Conservation (phyloP, 2,113 vertebrate genomes). For the Eonycteris spelaea region DNA sequence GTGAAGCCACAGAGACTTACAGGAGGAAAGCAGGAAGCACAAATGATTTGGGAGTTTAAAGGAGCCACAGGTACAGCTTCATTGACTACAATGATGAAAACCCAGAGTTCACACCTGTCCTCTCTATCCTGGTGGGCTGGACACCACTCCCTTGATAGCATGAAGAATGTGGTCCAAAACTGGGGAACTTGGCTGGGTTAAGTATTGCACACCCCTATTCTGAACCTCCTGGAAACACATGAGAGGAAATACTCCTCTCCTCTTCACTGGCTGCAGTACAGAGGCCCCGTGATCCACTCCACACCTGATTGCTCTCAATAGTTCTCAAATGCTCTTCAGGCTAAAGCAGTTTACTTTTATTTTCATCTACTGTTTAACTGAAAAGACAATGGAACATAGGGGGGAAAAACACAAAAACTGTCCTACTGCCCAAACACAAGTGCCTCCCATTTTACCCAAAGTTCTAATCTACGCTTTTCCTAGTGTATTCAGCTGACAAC, state of each 20-base stretch:
- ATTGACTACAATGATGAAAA: background rate
- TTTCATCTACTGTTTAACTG: background rate
- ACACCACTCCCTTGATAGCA: background rate
- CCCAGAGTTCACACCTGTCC: background rate
- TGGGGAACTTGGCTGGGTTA: background rate
- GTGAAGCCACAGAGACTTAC: background rate
- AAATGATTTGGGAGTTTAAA: background rate
- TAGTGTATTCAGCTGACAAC: background rate
- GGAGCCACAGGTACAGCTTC: background rate
- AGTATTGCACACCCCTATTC: too few relatives aligned
- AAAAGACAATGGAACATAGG: background rate
- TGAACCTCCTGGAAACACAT: fast-evolving
- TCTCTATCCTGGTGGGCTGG: background rate
- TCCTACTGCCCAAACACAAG: background rate
- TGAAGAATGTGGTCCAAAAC: background rate
- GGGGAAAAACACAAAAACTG: background rate
- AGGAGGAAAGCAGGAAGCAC: background rate
- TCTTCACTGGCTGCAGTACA: background rate
- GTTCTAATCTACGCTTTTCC: background rate
- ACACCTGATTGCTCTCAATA: background rate
- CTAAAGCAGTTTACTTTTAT: background rate
- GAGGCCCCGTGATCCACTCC: background rate
- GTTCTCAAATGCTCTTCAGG: background rate
- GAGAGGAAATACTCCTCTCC: background rate
- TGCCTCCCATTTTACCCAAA: background rate